Evolutionary conservation across 2,113 vertebrate species (phyloP).

Genomic region (Bubo scandiacus): DNA sequence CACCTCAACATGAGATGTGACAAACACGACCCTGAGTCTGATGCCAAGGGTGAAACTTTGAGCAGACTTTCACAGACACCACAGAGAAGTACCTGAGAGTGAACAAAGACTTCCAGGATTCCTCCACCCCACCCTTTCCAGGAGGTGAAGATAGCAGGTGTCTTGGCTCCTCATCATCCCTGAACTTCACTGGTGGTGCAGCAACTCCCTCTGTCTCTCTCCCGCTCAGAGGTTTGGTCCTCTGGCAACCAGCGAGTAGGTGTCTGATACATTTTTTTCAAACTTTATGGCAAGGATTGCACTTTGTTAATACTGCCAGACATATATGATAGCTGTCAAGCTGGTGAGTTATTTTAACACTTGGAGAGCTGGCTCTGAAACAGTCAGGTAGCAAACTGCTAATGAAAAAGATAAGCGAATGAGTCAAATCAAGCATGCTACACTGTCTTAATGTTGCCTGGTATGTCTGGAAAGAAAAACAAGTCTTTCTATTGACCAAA

Average conservation of each 20-base stretch:
- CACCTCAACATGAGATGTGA: neutral
- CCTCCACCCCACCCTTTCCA: neutral
- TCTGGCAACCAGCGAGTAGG: conserved; percentile 47
- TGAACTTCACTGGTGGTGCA: neutral
- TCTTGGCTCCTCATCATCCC: neutral
- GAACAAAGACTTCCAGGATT: neutral
- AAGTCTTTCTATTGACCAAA: neutral
- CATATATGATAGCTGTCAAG: conserved; percentile 60
- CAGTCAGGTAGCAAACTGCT: conserved; percentile 61
- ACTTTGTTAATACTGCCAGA: conserved; percentile 64
- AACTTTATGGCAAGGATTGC: conserved; percentile 47
- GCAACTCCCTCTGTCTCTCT: conserved; percentile 38
- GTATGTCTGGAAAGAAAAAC: neutral
- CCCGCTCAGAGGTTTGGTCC: conserved; percentile 50
- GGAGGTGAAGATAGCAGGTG: neutral
- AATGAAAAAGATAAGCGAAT: conserved; percentile 49
- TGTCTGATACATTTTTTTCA: conserved; percentile 53
- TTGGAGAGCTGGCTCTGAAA: conserved; percentile 56
- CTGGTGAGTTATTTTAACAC: conserved; percentile 56
- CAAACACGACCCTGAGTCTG: neutral
- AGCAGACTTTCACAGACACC: neutral
- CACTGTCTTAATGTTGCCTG: neutral
- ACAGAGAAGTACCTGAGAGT: neutral
- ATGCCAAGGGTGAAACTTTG: neutral
- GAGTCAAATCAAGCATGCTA: conserved; percentile 12